phyloP scores from a whole-genome alignment of 1,140 invertebrate genomes.

The Bradysia coprophila region DNA sequence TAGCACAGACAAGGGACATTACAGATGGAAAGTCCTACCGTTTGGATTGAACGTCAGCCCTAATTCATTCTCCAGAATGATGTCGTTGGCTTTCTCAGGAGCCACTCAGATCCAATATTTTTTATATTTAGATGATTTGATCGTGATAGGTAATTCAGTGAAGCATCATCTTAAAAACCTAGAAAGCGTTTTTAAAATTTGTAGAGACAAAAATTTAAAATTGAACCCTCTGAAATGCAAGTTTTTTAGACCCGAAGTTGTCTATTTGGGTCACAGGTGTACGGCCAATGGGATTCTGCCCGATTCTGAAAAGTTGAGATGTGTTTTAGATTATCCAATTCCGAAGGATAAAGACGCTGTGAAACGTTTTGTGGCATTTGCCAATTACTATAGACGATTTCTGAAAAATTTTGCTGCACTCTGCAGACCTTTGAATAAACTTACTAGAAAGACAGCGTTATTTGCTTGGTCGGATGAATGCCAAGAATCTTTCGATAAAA shows the following conservation, averaged over 20 bases:
- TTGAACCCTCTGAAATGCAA: conserved; percentile 6
- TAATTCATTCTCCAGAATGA: conserved; percentile 4
- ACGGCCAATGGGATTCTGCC: conserved; percentile 4
- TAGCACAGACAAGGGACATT: conserved; percentile 2
- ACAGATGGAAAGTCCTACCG: conserved; percentile 4
- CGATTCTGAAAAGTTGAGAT: neutral
- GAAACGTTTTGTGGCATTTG: conserved; percentile 9
- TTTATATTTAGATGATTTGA: conserved; percentile 10
- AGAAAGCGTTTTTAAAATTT: conserved; percentile 4
- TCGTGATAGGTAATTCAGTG: neutral
- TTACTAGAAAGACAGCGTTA: conserved; percentile 9
- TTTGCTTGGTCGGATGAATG: conserved; percentile 8
- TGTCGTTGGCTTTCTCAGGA: neutral
- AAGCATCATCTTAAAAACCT: conserved; percentile 4
- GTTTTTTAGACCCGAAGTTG: conserved; percentile 5
- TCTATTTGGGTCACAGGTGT: conserved; percentile 6
- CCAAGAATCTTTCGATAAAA: conserved; percentile 9
- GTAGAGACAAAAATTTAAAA: conserved; percentile 5
- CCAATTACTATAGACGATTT: conserved; percentile 10
- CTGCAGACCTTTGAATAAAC: conserved; percentile 10
- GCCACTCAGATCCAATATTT: conserved; percentile 5
- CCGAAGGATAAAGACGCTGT: conserved; percentile 5
- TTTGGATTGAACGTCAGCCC: conserved; percentile 5
- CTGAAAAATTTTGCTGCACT: conserved; percentile 10
- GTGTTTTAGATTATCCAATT: neutral